Evolutionary conservation across 2,888 invertebrate species (phyloP).

Genomic region (Caenorhabditis sulstoni): DNA sequence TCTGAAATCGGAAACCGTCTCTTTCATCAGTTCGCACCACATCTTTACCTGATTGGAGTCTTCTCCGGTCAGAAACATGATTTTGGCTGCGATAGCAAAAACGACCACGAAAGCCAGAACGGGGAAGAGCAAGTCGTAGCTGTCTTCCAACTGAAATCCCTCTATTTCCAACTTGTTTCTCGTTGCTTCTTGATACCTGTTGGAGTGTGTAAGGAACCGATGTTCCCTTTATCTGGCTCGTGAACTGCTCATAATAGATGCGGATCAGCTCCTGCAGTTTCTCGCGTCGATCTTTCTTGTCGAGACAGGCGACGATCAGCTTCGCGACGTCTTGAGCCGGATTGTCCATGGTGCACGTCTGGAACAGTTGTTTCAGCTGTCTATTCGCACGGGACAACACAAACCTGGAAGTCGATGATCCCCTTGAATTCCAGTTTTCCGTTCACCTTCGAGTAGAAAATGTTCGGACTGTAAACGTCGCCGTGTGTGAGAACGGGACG

Average conservation of each 20-base stretch:
- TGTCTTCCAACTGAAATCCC: slow-evolving; percentile 33
- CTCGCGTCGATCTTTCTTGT: not conserved
- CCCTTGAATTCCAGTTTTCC: slow-evolving; percentile 7
- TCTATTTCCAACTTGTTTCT: no score
- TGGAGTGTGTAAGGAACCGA: slow-evolving; percentile 8
- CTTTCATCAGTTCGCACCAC: not conserved
- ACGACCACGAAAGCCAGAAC: slow-evolving; percentile 15
- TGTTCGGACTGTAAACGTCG: slow-evolving; percentile 4
- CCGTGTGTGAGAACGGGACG: slow-evolving; percentile 4
- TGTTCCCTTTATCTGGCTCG: not conserved
- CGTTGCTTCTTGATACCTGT: not conserved
- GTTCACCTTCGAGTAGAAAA: not conserved
- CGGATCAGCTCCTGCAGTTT: not conserved
- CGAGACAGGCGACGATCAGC: not conserved
- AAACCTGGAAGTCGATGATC: slow-evolving; percentile 11
- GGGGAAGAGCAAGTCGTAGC: slow-evolving; percentile 20
- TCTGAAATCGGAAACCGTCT: not conserved
- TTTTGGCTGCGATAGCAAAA: not conserved
- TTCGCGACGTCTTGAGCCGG: slow-evolving; percentile 8
- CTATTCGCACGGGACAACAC: not conserved
- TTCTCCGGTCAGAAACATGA: not conserved
- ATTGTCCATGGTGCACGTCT: not conserved
- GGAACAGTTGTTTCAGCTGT: no score
- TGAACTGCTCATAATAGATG: slow-evolving; percentile 2
- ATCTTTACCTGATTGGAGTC: not conserved